Evolutionary conservation across 2,113 vertebrate species (phyloP), one percentile per base, ranked within the genome.

Genomic region (Rhadina sibilatrix): DNA sequence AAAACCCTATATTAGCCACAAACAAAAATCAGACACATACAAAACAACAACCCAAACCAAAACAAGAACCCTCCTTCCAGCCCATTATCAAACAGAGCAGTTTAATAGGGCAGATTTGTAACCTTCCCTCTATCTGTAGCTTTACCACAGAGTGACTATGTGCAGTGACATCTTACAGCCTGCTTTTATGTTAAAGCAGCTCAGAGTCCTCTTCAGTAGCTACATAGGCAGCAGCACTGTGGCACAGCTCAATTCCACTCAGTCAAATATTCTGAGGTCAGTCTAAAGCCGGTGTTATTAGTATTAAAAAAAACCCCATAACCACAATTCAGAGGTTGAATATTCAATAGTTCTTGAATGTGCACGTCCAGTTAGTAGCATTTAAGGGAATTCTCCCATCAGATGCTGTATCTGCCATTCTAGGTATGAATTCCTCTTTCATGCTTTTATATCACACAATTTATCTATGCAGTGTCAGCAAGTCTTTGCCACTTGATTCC

Each of bases 251-350:
- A 61, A 3, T 40, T 87, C 42, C 38, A 50, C 37, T 52, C 27
- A 9, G 28, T 30, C 15, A 60, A 35, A 74, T 33, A 47, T 9
- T 64, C 46, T 15, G 12, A 82, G 12, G 30, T 54, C 47, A 95
- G 57, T 22, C 31, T 44, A 47, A 66, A 82, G 64, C 59, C 49
- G 40, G 14, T 77, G 24, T 61, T 93, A 65, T 24, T 18, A 71
- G 25, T 33, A 80, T 63, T 44, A 12, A 4, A 30, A 56, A 68
- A 87, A 40, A 49, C 35, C 30, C 31, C 12, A 40, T 5, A 35
- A 3, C 3, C 2, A 24, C 0, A 4, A 49, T 4, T 8, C 28
- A 46, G 42, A 69, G 4, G 20, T 1, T n/a, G 24, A 75, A 57
- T 65, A 49, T 30, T 85, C 16, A 47, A 5, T 38, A 38, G 37